Evolutionary conservation across 2,797 vertebrate genomes (phyloP), one percentile per base, ranked within the genome.

Genomic region (Xyrichtys novacula): DNA sequence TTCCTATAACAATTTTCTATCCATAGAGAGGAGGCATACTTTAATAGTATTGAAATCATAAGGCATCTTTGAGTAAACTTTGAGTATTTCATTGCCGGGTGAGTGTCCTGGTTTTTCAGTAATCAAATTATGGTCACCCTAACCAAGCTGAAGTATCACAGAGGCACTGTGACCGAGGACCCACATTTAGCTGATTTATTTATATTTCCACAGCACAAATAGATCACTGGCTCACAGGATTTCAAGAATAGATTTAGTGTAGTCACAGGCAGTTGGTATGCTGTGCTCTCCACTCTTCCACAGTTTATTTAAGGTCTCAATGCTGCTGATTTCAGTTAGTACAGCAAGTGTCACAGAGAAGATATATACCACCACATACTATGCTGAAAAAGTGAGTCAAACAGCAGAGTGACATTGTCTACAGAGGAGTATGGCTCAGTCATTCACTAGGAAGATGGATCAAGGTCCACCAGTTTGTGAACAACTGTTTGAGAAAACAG

Each of bases 241-340:
- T 57, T 12, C 54, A 26, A 60, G 43, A 64, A 39, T 19, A 26
- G 17, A 8, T 56, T 32, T 6, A 34, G 11, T 39, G 36, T 22
- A 47, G 40, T 40, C 12, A 20, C 5, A n/a, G 25, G 28, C n/a
- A 29, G 10, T 7, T 28, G 42, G 36, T 36, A 26, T 57, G 42
- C 34, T 59, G 25, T 47, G 19, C 29, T 7, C 14, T 53, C 25
- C 20, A 3, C n/a, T 55, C 43, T 11, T 29, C 29, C 14, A 14
- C 28, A 47, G 28, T 49, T 29, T 39, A 56, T 53, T 42, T 63
- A 68, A 19, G 48, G 43, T 61, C 42, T 31, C 34, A 25, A 20
- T 22, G 23, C 34, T 17, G 53, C 38, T 66, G 54, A 67, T 78
- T 66, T 55, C 20, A 60, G 62, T 55, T 52, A 71, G 43, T 50